Evolutionary conservation across 1,140 invertebrate genomes (phyloP), one percentile per base, ranked within the genome.

Genomic region (Manduca sexta): DNA sequence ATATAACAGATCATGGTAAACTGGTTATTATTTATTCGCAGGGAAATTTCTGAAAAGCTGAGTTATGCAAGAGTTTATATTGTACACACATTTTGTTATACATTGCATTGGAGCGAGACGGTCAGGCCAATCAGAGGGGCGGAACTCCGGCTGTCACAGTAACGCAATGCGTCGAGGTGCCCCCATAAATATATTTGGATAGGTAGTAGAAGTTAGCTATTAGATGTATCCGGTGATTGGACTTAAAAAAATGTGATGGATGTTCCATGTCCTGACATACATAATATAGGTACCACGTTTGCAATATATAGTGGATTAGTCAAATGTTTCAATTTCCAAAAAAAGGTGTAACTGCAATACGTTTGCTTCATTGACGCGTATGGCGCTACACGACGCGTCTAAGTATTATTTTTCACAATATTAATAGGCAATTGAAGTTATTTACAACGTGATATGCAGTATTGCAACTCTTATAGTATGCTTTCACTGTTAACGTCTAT

Each of bases 121-220:
- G 65, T 45, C 58, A 33, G 61, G 60, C 52, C 60, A 59, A 60
- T 73, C 56, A 72, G 71, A 74, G 63, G 62, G 65, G 58, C 77
- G 77, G 77, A 81, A 74, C 73, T 81, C 35, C 65, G 77, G 41
- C 41, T 71, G 68, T 78, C 70, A 72, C 52, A 61, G 51, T 58
- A 66, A 57, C 56, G 60, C 56, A 59, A 67, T 72, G 73, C 69
- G 71, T 68, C 51, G 75, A 52, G 66, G 69, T 75, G 75, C 66
- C 73, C 64, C 48, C 53, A 34, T 52, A 49, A 26, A 49, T 52
- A 37, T 47, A 40, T 56, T 49, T 60, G 49, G 41, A 49, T 49
- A 55, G n/a, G 60, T 52, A 55, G 60, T 52, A 38, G 52, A 59
- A 58, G 8, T 13, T 16, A 5, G 16, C 52, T 48, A 62, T 65